Base-by-base conservation (phyloP, 2,113 vertebrate genomes). In the Cyprinus carpio region DNA sequence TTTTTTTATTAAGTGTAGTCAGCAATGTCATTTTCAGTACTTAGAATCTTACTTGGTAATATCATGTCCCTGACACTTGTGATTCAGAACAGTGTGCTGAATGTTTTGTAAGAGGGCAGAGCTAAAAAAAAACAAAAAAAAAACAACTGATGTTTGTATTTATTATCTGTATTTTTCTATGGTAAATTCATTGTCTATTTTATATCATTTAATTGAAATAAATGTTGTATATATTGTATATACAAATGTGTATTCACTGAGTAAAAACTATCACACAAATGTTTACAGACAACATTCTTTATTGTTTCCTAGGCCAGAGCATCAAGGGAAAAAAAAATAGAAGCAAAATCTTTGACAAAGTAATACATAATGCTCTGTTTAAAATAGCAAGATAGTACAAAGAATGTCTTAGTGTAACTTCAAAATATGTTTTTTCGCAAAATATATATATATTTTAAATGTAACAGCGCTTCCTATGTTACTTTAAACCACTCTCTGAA, bases 211-310 rank as follows among this genome's bases (percentile, higher is more conserved):
- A 94, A 94, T 94, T 92, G 93, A 95, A 94, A 95, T 85, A 95
- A 95, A 95, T 94, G 93, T 95, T 95, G 95, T 95, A 95, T 94
- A 95, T 95, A 94, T 95, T 95, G 95, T 95, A 95, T 93, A 95
- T 94, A 95, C 88, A 86, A 86, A 88, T 87, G 87, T 87, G 89
- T 84, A 84, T 75, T 89, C 49, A 82, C 81, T 90, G 18, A 72
- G 84, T 82, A 18, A 67, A 51, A 54, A 31, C 18, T 2, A 15
- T 27, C 0, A 0, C 20, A 20, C 60, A 67, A 72, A 40, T 4
- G n/a, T 72, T 60, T 77, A 74, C 58, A 86, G 80, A 85, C 29
- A 85, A 89, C 88, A 88, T 88, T 87, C 86, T 92, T 91, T 91
- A 85, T 86, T 82, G 74, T 83, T 78, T 82, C 46, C 43, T 86